phyloP scores from a whole-genome alignment of 2,888 invertebrate genomes.

The Leucoma salicis region DNA sequence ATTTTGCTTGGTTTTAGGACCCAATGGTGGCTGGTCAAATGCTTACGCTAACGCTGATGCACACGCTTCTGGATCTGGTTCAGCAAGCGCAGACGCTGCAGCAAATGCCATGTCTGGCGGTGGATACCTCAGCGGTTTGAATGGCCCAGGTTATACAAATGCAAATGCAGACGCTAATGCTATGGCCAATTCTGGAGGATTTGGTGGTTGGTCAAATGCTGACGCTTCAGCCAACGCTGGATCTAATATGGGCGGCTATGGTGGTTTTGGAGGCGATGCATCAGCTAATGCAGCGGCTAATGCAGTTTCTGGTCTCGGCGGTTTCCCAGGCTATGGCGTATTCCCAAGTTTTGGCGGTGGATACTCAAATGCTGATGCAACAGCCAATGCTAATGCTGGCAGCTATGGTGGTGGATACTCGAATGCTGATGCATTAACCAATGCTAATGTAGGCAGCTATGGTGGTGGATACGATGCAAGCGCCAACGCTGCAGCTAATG shows the following conservation, averaged over 20 bases:
- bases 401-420: too few relatives aligned
- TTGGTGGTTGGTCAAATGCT: background rate
- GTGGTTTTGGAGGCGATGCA: constrained; percentile 2
- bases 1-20: background rate
- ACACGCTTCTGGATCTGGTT: background rate
- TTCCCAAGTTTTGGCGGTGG: background rate
- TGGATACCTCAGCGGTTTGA: background rate
- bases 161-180: constrained; percentile 5
- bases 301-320: background rate
- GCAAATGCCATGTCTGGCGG: constrained; percentile 2
- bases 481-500: background rate
- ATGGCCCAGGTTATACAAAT: background rate
- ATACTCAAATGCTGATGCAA: constrained; percentile 5
- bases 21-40: constrained; percentile 1
- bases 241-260: background rate
- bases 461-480: background rate
- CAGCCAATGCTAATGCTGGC: constrained; percentile 3
- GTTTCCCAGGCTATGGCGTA: background rate
- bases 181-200: constrained; percentile 1
- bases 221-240: constrained; percentile 1
- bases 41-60: constrained; percentile 10
- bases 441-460: background rate
- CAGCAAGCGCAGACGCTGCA: constrained; percentile 4
- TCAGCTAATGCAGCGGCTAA: background rate
- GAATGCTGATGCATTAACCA: too few relatives aligned